These are phyloP conservation scores for Hippopotamyrus pictus DNA, from an alignment of 2,797 vertebrate species.

Conservation along the genomic window DNA sequence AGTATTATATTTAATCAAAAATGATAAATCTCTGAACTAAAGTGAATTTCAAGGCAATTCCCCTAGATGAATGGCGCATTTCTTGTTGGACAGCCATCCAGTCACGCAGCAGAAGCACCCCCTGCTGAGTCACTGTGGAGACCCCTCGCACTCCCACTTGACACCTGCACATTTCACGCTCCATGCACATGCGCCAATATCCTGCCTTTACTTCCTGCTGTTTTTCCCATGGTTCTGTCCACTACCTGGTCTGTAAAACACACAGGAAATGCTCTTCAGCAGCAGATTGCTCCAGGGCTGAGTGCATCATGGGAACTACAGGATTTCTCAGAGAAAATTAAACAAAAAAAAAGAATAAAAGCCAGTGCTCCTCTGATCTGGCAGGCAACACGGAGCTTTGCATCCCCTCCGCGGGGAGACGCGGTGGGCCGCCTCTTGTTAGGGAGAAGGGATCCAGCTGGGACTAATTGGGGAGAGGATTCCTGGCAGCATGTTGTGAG, in stretches of 20 bases:
- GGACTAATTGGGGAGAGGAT: slow-evolving; percentile 9
- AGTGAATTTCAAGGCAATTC: background rate
- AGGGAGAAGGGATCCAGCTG: slow-evolving; percentile 6
- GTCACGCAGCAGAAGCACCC: background rate
- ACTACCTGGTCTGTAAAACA: background rate
- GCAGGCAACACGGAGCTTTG: background rate
- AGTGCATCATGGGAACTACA: background rate
- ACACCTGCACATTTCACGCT: background rate
- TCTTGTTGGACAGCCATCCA: background rate
- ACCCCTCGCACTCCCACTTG: background rate
- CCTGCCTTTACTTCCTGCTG: background rate
- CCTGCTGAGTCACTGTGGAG: background rate
- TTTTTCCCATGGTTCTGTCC: background rate
- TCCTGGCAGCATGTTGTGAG: background rate
- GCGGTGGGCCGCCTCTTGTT: background rate
- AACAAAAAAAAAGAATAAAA: background rate
- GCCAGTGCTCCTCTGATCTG: background rate
- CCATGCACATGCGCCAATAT: background rate
- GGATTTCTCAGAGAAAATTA: background rate
- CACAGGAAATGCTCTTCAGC: slow-evolving; percentile 7
- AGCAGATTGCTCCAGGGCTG: background rate
- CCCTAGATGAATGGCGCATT: background rate
- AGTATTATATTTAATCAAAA: background rate
- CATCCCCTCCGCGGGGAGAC: background rate
- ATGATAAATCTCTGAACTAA: background rate